phyloP scores from a whole-genome alignment of 2,888 invertebrate species.

The Candidula unifasciata region DNA sequence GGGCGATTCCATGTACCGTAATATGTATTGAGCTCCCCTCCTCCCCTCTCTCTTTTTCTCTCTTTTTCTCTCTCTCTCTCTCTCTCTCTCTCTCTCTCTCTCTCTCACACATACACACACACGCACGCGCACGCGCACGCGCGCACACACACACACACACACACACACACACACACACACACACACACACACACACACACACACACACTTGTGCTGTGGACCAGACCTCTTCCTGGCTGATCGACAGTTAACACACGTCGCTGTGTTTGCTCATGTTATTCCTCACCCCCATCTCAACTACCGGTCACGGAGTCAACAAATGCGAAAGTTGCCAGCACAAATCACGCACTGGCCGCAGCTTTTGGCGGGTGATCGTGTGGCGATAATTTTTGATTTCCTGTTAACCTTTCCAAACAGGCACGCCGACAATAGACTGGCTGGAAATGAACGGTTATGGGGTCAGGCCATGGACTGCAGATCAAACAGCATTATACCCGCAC shows the following conservation, averaged over 20 bases:
- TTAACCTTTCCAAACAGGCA: constrained; percentile 35
- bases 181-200: too few relatives aligned
- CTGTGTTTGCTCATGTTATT: constrained; percentile 11
- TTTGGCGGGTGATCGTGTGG: constrained; percentile 33
- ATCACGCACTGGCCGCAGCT: constrained; percentile 25
- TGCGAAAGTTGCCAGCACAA: constrained; percentile 6
- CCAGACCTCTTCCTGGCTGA: background rate
- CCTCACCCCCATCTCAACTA: background rate
- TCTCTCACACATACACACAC: background rate
- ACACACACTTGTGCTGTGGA: too few relatives aligned
- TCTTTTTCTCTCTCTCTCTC: constrained; percentile 25
- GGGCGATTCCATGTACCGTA: too few relatives aligned
- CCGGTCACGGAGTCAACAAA: background rate
- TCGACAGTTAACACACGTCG: constrained; percentile 4
- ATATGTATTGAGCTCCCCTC: too few relatives aligned
- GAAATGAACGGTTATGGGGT: constrained; percentile 31
- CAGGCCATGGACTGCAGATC: background rate
- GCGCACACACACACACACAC: background rate
- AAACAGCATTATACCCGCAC: constrained; percentile 3
- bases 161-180: background rate
- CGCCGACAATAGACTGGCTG: constrained; percentile 2
- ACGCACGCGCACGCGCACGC: background rate
- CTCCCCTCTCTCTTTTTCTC: too few relatives aligned
- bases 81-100: background rate
- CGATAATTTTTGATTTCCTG: constrained; percentile 48